Evolutionary conservation across 2,113 vertebrate species (phyloP), one percentile per base, ranked within the genome.

Genomic region (Tyrannus savana): DNA sequence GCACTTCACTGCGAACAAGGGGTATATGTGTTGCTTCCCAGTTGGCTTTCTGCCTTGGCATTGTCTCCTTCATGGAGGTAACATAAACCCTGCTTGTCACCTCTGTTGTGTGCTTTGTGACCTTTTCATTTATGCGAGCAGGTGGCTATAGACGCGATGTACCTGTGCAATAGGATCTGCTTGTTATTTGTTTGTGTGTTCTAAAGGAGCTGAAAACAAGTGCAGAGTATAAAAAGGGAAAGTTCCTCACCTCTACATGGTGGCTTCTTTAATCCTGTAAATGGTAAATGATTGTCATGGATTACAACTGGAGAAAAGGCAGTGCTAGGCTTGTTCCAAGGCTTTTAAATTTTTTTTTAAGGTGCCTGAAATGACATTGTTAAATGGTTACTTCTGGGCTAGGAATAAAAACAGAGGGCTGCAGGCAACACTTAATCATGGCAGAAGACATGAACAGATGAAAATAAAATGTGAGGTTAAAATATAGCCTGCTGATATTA

Each of bases 391-490:
- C 10, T 63, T 84, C 55, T 84, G 64, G 28, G 19, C 10, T 78
- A 72, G 21, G 41, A 86, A 37, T 49, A 52, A 75, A 89, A 92
- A 3, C 41, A 53, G 12, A 24, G 52, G 30, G 49, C 52, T 75
- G 37, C 3, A 47, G 39, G 35, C 66, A 60, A 19, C 23, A 37
- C 18, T 75, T 78, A 92, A 35, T 74, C 39, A 62, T 27, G 53
- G 39, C 60, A 82, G 68, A 87, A 75, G 28, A 19, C 46, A 50
- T 33, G 42, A 72, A 25, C n/a, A 76, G n/a, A 84, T 21, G 35
- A 79, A 89, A 91, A 89, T 52, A 56, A 78, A 79, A 66, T 35
- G 59, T 67, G 27, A 73, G 15, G 7, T 58, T 92, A 74, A 88
- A 84, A 67, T 71, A 53, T 3, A 80, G 55, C 15, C 9, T 92